phyloP scores from a whole-genome alignment of 2,797 vertebrate genomes.

The Acrossocheilus wenchowensis region DNA sequence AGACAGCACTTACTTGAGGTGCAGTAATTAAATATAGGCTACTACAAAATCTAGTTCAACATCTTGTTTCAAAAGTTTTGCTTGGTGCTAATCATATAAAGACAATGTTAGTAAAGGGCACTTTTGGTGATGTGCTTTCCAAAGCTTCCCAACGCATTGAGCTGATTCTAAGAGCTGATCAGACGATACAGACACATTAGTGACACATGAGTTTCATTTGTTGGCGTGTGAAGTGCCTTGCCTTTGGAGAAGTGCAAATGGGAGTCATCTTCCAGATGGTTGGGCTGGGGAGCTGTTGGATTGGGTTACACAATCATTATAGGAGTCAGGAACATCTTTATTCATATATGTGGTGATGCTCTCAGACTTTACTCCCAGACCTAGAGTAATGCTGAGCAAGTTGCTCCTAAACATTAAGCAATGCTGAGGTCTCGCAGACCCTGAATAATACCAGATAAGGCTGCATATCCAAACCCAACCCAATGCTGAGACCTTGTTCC shows the following conservation, averaged over 20 bases:
- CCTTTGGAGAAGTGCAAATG: slow-evolving; percentile 1
- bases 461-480: neutral
- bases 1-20: neutral
- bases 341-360: slow-evolving; percentile 14
- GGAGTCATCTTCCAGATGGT: slow-evolving; percentile 41
- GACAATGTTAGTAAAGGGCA: neutral
- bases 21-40: neutral
- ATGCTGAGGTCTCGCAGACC: neutral
- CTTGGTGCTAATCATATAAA: neutral
- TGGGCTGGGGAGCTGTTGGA: slow-evolving; percentile 17
- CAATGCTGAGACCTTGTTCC: neutral
- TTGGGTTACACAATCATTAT: slow-evolving; percentile 42
- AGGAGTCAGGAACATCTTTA: slow-evolving; percentile 17
- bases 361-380: neutral
- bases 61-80: slow-evolving; percentile 12
- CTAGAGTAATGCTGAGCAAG: neutral
- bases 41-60: neutral
- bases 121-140: neutral
- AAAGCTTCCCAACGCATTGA: neutral
- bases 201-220: neutral
- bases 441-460: neutral
- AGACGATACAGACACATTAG: slow-evolving; percentile 11
- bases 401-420: neutral
- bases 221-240: neutral
- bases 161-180: neutral